Evolutionary conservation across 2,888 invertebrate genomes (phyloP).

Genomic region (Archips xylosteana): DNA sequence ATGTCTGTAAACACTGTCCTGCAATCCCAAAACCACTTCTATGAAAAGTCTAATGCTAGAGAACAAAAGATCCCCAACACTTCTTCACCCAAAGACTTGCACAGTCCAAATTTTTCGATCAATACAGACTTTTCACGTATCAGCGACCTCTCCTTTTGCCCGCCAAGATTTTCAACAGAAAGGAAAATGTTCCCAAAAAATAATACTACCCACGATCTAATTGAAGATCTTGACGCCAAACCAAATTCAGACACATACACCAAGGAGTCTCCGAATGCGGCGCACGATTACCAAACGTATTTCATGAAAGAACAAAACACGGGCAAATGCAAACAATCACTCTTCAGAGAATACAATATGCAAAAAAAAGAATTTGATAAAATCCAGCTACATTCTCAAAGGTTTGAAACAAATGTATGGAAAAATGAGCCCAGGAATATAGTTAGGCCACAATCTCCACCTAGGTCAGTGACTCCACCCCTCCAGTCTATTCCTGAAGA

Average conservation of each 20-base stretch:
- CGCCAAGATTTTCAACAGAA: constrained; percentile 79
- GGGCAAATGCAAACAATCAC: constrained; percentile 61
- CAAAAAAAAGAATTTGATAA: constrained; percentile 62
- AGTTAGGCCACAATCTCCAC: constrained; percentile 61
- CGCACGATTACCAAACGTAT: constrained; percentile 53
- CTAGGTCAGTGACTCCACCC: constrained; percentile 72
- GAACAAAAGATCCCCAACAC: constrained; percentile 78
- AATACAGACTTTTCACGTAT: constrained; percentile 80
- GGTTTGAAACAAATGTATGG: constrained; percentile 71
- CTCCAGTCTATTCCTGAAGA: constrained; percentile 83
- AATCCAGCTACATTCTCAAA: constrained; percentile 51
- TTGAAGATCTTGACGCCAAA: constrained; percentile 66
- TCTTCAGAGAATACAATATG: constrained; percentile 71
- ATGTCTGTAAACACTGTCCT: constrained; percentile 58
- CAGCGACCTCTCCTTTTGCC: constrained; percentile 77
- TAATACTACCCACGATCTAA: constrained; percentile 70
- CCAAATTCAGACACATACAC: constrained; percentile 82
- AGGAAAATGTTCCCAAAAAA: constrained; percentile 69
- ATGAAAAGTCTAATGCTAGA: constrained; percentile 59
- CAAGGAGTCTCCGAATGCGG: constrained; percentile 78
- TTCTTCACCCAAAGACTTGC: constrained; percentile 78
- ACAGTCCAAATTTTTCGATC: constrained; percentile 78
- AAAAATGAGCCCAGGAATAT: constrained; percentile 63
- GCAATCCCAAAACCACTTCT: constrained; percentile 52
- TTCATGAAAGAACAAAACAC: constrained; percentile 27